A percentile compares a stretch with the other conserved stretches of the same genome.
Conservation (phyloP, 2,888 invertebrate species). For the Hololepta plana region DNA sequence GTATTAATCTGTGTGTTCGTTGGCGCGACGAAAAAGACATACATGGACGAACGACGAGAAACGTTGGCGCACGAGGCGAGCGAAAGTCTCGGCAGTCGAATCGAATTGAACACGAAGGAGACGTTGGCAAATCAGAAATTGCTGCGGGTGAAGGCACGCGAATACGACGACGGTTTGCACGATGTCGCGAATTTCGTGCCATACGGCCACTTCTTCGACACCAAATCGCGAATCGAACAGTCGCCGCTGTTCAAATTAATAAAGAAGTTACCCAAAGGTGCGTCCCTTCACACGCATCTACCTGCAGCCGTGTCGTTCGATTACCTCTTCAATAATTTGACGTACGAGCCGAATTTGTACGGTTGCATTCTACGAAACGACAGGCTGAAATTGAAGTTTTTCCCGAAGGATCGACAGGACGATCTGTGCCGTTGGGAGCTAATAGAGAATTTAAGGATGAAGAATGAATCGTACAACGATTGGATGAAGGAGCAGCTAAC, state of each 20-base stretch:
- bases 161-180: neutral
- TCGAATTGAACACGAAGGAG: neutral
- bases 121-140: neutral
- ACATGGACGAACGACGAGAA: too few species aligned
- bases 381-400: constrained; percentile 3
- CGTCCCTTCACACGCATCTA: constrained; percentile 41
- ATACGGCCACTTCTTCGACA: neutral
- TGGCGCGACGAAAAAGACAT: too few species aligned
- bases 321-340: constrained; percentile 39
- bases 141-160: neutral
- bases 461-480: constrained; percentile 7
- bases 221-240: neutral
- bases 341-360: constrained; percentile 41
- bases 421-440: constrained; percentile 2
- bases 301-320: constrained; percentile 42
- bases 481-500: neutral
- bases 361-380: constrained; percentile 20
- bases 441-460: constrained; percentile 8
- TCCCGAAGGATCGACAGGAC: neutral
- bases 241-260: neutral
- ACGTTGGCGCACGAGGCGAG: too few species aligned
- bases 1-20: too few species aligned
- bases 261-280: neutral
- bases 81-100: neutral
- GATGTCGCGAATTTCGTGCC: neutral